phyloP scores from a whole-genome alignment of 2,797 vertebrate genomes.

The Acanthurus lineatus region DNA sequence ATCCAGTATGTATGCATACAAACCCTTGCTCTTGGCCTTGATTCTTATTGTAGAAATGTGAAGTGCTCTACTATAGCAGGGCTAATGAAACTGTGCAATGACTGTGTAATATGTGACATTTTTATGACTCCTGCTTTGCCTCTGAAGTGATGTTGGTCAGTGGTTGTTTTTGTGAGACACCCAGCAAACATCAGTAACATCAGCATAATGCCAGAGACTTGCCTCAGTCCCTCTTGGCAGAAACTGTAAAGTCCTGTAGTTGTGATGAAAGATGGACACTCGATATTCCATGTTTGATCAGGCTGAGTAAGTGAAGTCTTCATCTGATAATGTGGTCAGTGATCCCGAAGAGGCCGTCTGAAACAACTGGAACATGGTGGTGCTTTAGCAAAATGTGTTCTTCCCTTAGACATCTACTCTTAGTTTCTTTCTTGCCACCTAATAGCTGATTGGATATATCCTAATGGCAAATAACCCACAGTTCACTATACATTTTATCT shows the following conservation, averaged over 20 bases:
- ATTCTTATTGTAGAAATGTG: slow-evolving; percentile 10
- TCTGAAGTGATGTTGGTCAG: slow-evolving; percentile 5
- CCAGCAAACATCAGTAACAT: background rate
- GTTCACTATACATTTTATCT: background rate
- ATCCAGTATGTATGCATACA: slow-evolving; percentile 36
- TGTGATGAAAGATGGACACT: background rate
- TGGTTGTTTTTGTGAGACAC: slow-evolving; percentile 11
- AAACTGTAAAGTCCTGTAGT: background rate
- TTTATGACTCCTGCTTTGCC: slow-evolving; percentile 1
- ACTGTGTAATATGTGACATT: background rate
- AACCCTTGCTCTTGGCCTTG: background rate
- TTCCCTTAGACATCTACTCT: background rate
- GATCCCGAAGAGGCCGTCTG: background rate
- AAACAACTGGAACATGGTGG: background rate
- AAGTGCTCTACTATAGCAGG: background rate
- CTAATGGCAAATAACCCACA: background rate
- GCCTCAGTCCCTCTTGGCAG: background rate
- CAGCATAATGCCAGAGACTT: background rate
- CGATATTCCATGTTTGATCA: slow-evolving; percentile 10
- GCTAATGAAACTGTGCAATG: background rate
- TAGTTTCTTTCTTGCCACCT: background rate
- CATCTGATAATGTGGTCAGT: background rate
- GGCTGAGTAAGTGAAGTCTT: background rate
- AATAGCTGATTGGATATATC: background rate
- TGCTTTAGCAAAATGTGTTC: background rate